Percentiles rank a stretch among this genome's conserved stretches.
These are phyloP conservation scores for Tinamus major DNA, from an alignment of 2,797 vertebrate genomes.

Conservation along the genomic window DNA sequence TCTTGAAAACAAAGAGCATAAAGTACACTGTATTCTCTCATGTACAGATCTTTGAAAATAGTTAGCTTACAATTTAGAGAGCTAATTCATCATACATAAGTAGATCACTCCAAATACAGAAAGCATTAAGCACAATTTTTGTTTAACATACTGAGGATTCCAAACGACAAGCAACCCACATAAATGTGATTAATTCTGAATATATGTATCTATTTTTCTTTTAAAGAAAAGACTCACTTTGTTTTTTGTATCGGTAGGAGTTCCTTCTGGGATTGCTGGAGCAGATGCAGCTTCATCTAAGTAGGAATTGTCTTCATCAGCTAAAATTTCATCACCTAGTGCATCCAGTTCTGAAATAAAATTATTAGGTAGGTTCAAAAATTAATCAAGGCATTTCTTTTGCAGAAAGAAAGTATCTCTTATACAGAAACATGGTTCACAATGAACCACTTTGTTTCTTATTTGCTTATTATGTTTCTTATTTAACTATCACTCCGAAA, in stretches of 20 bases:
- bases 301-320: slow-evolving; percentile 96
- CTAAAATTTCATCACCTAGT: slow-evolving; percentile 92
- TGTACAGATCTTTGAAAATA: background rate
- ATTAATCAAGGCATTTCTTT: background rate
- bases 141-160: background rate
- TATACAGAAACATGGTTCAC: background rate
- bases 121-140: background rate
- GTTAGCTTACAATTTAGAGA: background rate
- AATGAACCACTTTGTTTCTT: background rate
- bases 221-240: slow-evolving; percentile 81
- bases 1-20: background rate
- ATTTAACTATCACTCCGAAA: no score
- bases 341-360: slow-evolving; percentile 91
- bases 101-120: background rate
- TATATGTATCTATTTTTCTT: background rate
- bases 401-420: background rate
- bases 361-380: background rate
- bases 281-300: slow-evolving; percentile 93
- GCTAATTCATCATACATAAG: background rate
- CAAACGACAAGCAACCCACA: background rate
- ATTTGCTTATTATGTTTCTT: background rate
- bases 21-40: background rate
- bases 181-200: background rate
- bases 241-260: slow-evolving; percentile 89
- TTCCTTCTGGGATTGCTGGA: slow-evolving; percentile 92